A percentile compares a stretch with the other conserved stretches of the same genome.
Conservation (phyloP, 2,888 invertebrate species). For the Eretmocerus hayati region DNA sequence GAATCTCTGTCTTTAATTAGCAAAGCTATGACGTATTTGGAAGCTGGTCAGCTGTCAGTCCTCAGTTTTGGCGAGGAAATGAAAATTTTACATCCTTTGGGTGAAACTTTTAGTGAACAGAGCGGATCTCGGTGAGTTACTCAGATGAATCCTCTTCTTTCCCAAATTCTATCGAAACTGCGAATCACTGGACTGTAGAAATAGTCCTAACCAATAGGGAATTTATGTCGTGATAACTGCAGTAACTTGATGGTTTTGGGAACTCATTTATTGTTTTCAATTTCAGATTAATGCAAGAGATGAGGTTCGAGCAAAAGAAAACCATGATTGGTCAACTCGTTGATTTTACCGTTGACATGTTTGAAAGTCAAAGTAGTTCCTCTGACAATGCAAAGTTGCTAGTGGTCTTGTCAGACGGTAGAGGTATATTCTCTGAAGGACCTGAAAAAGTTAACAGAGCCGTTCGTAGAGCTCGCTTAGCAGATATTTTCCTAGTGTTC, state of each 20-base stretch:
- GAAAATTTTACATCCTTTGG: conserved; percentile 78
- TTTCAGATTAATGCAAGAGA: conserved; percentile 61
- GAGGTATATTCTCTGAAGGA: conserved; percentile 87
- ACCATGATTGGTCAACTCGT: conserved; percentile 80
- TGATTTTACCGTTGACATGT: conserved; percentile 68
- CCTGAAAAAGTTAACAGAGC: conserved; percentile 68
- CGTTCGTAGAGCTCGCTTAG: conserved; percentile 71
- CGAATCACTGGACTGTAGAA: no score
- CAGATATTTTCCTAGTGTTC: conserved; percentile 88
- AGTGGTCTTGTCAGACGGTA: conserved; percentile 90
- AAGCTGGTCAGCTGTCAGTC: conserved; percentile 88
- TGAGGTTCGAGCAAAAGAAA: conserved; percentile 83
- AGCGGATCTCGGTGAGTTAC: conserved; percentile 62
- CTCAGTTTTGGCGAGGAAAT: conserved; percentile 85
- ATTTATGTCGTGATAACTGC: no score
- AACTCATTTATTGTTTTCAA: conserved; percentile 7
- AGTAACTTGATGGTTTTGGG: no score
- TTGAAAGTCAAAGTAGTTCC: conserved; percentile 52
- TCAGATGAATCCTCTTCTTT: not conserved
- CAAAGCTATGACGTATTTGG: conserved; percentile 81
- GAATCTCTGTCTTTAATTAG: conserved; percentile 88
- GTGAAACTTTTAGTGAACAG: conserved; percentile 78
- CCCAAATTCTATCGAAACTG: no score
- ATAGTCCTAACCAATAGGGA: no score
- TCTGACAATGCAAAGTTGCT: conserved; percentile 73